These are phyloP conservation scores for Carlito syrichta DNA, from an alignment of 2,113 vertebrate species.

Conservation along the genomic window DNA sequence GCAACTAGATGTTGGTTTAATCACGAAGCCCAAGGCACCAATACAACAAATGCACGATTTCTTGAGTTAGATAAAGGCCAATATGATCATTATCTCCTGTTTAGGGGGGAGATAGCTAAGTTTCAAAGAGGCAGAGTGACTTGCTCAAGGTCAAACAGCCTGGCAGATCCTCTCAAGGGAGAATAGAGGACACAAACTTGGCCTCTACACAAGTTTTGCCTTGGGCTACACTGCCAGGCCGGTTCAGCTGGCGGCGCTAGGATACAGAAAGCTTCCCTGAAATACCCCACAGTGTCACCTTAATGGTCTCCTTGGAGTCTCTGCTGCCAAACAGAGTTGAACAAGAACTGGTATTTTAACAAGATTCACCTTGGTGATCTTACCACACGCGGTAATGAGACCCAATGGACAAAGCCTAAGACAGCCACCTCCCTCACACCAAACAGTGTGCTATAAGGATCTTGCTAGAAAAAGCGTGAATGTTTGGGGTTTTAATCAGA, in stretches of 20 bases:
- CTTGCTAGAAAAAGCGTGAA: neutral
- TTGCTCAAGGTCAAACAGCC: constrained; percentile 1
- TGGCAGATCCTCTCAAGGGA: neutral
- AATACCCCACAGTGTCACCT: neutral
- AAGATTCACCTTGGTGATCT: neutral
- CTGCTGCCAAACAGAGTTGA: neutral
- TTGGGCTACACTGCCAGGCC: neutral
- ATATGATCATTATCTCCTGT: neutral
- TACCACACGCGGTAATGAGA: neutral
- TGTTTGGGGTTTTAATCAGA: neutral
- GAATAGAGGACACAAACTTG: neutral
- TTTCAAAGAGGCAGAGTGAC: neutral
- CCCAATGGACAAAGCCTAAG: neutral
- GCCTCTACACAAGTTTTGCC: neutral
- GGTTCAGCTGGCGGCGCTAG: neutral
- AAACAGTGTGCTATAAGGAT: neutral
- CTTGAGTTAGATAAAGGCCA: neutral
- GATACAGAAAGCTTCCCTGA: neutral
- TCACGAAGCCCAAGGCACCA: neutral
- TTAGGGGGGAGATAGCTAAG: neutral
- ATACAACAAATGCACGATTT: neutral
- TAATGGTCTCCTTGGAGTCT: constrained; percentile 52
- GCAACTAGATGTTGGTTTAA: neutral
- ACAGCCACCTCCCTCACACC: neutral
- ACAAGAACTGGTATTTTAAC: constrained; percentile 24